These are phyloP conservation scores for Tinea semifulvella DNA, from an alignment of 2,888 invertebrate species.

Conservation along the genomic window DNA sequence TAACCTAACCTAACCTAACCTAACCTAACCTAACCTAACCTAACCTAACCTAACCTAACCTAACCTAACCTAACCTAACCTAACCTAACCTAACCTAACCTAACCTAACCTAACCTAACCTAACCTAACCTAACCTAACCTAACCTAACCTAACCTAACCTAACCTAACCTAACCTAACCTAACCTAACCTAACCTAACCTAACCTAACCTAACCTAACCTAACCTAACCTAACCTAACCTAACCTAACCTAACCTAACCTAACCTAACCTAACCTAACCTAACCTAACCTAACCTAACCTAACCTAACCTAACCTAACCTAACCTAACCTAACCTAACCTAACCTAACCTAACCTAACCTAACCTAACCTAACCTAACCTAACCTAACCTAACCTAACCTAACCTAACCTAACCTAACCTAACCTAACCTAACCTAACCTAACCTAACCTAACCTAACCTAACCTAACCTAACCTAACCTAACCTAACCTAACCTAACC, in stretches of 20 bases:
- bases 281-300: background rate
- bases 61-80: background rate
- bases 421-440: background rate
- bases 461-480: background rate
- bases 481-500: background rate
- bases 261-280: background rate
- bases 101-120: background rate
- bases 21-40: background rate
- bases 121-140: background rate
- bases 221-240: background rate
- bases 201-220: background rate
- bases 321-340: background rate
- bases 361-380: background rate
- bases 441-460: background rate
- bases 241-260: background rate
- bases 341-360: background rate
- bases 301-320: background rate
- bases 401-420: background rate
- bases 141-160: background rate
- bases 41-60: background rate
- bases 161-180: background rate
- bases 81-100: background rate
- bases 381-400: background rate
- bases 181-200: background rate
- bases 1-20: background rate